Base-by-base conservation (phyloP, 2,113 vertebrate species). In the Clupea harengus region DNA sequence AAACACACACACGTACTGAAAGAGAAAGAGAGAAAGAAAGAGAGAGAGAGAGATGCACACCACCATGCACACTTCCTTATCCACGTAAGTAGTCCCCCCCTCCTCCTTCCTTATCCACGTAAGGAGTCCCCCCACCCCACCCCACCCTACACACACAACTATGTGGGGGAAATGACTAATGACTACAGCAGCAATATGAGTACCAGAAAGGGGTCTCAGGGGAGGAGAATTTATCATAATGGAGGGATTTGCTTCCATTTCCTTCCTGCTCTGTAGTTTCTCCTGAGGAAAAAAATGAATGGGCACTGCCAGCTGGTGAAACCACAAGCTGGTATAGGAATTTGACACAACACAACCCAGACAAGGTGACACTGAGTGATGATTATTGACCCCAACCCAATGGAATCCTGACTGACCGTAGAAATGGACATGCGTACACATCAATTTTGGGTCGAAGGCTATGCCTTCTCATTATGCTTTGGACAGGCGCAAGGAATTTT, bases 211-310 rank as follows among this genome's bases (percentile, higher is more conserved):
- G 25, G 13, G 25, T 78, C 72, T 39, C 72, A 78, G 72, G 11
- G 72, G 72, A 39, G 28, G 15, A 39, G 72, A 78, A 10, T 78
- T 78, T 78, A 78, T 78, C 72, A 78, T 78, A 78, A 78, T 78
- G 25, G 25, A 78, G 25, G 72, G 13, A 78, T 32, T 78, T 78
- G 72, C 72, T 39, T 78, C 72, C 28, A 13, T 78, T 78, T 78
- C 72, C 15, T 78, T 78, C 39, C 25, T 67, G 18, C 54, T 39
- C 13, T 32, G 28, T 7, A 11, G 13, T 39, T 75, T 32, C 67
- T 75, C 28, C 67, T 75, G 25, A 75, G 67, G 28, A 11, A 75
- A 75, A 75, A 39, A 78, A 32, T 17, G 10, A 78, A 78, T 4
- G 15, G 72, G 2, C 72, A 28, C 15, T 78, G 28, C 72, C 28